Evolutionary conservation across 1,140 invertebrate species (phyloP), one percentile per base, ranked within the genome.

Genomic region (Atopsyche davidsoni): DNA sequence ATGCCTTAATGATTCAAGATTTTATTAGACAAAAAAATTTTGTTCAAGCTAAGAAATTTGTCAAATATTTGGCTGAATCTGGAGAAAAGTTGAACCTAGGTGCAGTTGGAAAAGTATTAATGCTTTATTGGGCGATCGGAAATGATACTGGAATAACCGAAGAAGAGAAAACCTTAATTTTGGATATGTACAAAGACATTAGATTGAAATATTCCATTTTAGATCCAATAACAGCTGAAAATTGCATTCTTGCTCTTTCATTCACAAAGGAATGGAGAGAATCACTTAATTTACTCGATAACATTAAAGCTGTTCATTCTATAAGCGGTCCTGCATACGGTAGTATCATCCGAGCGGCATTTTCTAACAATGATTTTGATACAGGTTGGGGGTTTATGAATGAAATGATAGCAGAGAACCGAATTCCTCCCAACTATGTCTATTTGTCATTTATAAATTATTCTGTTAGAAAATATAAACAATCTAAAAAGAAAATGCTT

Each of bases 231-330:
- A 80, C 79, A 18, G 73, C 72, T 50, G 76, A 81, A 59, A 66
- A 66, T 62, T 63, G 82, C 11, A 70, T 87, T 34, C 58, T 62
- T 42, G 81, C 74, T 1, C 60, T 89, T 2, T 79, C 78, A 55
- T 59, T 76, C 24, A 83, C 86, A 10, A 60, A 64, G 46, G 59
- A 76, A 44, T 86, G 83, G 82, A 69, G 73, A 56, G 73, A 81
- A 48, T 71, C 75, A 45, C 32, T 79, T 1, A 67, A 78, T 55
- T 55, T 87, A 21, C 67, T 86, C 7, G 65, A 82, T 40, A 76
- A 77, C 57, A 69, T 81, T 47, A 69, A 77, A 60, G 25, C 76
- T 34, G 70, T 64, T 17, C 41, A 55, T 22, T 60, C 9, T 7
- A 67, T 70, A 1, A 60, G 54, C 51, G 57, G 63, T 17, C 46